A percentile compares a stretch with the other conserved stretches of the same genome.
phyloP scores from a whole-genome alignment of 2,113 vertebrate genomes.

The Tetraodon nigroviridis region DNA sequence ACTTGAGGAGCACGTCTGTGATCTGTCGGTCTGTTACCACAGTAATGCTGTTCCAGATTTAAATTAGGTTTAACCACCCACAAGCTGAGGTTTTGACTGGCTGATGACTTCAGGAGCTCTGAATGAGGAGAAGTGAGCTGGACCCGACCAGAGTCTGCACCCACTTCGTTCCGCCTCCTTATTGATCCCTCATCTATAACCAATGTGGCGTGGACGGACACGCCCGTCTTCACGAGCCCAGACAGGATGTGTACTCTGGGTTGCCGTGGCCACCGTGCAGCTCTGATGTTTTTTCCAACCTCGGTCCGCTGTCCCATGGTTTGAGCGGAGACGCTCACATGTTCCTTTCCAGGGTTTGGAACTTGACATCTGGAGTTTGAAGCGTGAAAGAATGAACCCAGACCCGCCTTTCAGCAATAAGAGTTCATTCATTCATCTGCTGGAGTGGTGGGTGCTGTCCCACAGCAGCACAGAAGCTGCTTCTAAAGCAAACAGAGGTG shows the following conservation, averaged over 20 bases:
- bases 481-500: no score
- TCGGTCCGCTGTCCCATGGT: slow-evolving; percentile 32
- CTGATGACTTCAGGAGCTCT: slow-evolving; percentile 34
- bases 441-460: no score
- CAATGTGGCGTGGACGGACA: slow-evolving; percentile 37
- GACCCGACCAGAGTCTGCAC: slow-evolving; percentile 42
- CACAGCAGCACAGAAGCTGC: no score
- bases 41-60: no score
- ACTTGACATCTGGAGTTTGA: neutral
- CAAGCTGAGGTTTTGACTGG: slow-evolving; percentile 29
- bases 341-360: neutral
- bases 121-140: slow-evolving; percentile 49
- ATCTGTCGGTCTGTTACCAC: no score
- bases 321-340: slow-evolving; percentile 37
- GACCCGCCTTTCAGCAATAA: no score
- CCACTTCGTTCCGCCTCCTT: no score
- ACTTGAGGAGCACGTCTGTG: no score
- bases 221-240: slow-evolving; percentile 48
- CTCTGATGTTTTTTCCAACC: slow-evolving; percentile 6
- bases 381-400: neutral
- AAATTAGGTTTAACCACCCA: no score
- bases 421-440: no score
- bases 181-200: slow-evolving; percentile 15
- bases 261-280: slow-evolving; percentile 43
- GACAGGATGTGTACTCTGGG: slow-evolving; percentile 51